These are phyloP conservation scores for Tipula vernalis DNA, from an alignment of 2,888 invertebrate species.

Conservation along the genomic window DNA sequence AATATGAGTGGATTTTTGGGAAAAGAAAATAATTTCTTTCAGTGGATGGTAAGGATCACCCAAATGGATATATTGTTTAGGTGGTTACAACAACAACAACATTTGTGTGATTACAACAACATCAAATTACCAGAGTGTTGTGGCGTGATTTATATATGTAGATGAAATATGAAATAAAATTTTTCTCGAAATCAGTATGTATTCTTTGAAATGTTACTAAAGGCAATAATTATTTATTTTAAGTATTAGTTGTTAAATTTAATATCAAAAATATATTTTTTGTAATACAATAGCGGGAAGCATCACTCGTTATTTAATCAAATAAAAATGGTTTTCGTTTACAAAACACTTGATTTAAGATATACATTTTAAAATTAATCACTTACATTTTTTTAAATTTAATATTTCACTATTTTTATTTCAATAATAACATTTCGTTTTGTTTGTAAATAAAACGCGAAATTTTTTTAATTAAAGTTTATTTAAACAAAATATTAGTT, in stretches of 20 bases:
- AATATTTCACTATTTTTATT: not conserved
- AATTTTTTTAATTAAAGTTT: not conserved
- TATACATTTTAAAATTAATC: not conserved
- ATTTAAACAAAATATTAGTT: not conserved
- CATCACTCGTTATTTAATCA: not conserved
- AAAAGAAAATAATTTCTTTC: too few relatives aligned
- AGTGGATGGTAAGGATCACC: too few relatives aligned
- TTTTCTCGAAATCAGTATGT: too few relatives aligned
- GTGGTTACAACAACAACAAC: too few relatives aligned
- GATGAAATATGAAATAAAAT: too few relatives aligned
- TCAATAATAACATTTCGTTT: not conserved
- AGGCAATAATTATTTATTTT: not conserved
- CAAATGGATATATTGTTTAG: too few relatives aligned
- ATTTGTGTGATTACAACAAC: too few relatives aligned
- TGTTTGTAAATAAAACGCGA: not conserved
- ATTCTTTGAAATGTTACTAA: too few relatives aligned
- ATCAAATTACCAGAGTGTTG: too few relatives aligned
- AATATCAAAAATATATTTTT: not conserved
- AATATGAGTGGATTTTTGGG: too few relatives aligned
- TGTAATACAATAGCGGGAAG: not conserved
- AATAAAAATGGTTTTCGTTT: not conserved
- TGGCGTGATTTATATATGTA: too few relatives aligned
- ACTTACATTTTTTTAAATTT: not conserved
- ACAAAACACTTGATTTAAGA: not conserved
- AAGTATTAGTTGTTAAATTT: not conserved